Base-by-base conservation (phyloP, 2,797 vertebrate genomes). In the Ctenopoma kingsleyae region DNA sequence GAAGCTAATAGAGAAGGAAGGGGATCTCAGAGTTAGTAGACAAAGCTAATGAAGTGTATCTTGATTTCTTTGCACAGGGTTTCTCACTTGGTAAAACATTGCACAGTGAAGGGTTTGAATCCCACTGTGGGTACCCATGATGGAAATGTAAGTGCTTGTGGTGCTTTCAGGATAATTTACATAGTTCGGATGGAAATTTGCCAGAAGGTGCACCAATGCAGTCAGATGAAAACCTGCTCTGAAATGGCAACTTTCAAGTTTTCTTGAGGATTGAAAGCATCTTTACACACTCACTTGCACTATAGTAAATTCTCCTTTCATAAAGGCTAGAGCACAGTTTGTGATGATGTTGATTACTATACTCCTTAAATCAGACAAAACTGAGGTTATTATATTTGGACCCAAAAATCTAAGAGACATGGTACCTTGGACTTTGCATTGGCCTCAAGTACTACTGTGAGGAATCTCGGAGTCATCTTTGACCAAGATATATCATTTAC, bases 41-140 rank as follows among this genome's bases (percentile, higher is more conserved):
- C 74, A 85, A 81, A 76, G 73, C 43, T 71, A 84, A 89, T 81
- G 52, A 85, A 89, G 79, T 76, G 71, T 1, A 16, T 86, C 79
- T 82, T 75, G 50, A 71, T 74, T 63, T 82, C 44, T 43, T 55
- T 35, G 30, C 43, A 38, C 36, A 55, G 53, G 67, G 44, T 70
- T 70, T 72, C 50, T 80, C 44, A 62, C 60, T 63, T 52, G 43
- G 51, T 69, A 64, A 80, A 85, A 79, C 62, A 47, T 48, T 41
- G 22, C 70, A 66, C 32, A 61, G 51, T 67, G 71, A 69, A 68
- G 71, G 59, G 67, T 74, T 69, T 84, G 57, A 82, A 75, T 78
- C 49, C 61, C 36, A 47, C 22, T 55, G 63, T 70, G 64, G 20
- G 23, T 20, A 22, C 65, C 27, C 36, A 9, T 50, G 38, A 68